Base-by-base conservation (phyloP, 2,797 vertebrate genomes). In the Falco concolor region DNA sequence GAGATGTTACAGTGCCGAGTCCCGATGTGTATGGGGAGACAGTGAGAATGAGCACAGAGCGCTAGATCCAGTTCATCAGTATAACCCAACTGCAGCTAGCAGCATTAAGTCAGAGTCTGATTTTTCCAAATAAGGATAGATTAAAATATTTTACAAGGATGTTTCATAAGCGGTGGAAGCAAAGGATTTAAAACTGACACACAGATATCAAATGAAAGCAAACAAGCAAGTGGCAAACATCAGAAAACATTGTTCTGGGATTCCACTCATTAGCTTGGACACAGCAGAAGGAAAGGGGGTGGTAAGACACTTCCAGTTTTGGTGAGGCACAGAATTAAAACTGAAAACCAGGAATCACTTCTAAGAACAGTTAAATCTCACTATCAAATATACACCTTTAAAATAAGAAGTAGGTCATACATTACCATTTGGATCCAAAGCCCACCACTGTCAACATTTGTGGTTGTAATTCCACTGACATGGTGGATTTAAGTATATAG, bases 61-160 rank as follows among this genome's bases (percentile, higher is more conserved):
- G 1, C 8, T 52, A 17, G 16, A 64, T 54, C 25, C 56, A 50
- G 18, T 8, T 85, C n/a, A 61, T 64, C 42, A 20, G 11, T 40
- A 30, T 49, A 90, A 77, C 36, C 28, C 54, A 72, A 36, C 7
- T 6, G 2, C 11, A 50, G 4, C 0, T 82, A 47, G 38, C 1
- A 1, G 15, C 2, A 1, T 72, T 40, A 65, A 73, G 18, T 45
- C 64, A 57, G 65, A 87, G 30, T 45, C 0, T 3, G 2, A 5
- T 70, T 92, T 94, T 87, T 76, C 21, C 68, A 93, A 57, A 83
- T 28, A 68, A 72, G 20, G 34, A 38, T 23, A 60, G 13, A 42
- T 12, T 47, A 22, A 85, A 87, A 64, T 63, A 78, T 59, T 75
- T 94, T 67, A n/a, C 34, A 64, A 49, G 70, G 30, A 91, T 59